A percentile compares a stretch with the other conserved stretches of the same genome.
Conservation (phyloP, 2,888 invertebrate genomes). For the Liopterus haemorrhoidalis region DNA sequence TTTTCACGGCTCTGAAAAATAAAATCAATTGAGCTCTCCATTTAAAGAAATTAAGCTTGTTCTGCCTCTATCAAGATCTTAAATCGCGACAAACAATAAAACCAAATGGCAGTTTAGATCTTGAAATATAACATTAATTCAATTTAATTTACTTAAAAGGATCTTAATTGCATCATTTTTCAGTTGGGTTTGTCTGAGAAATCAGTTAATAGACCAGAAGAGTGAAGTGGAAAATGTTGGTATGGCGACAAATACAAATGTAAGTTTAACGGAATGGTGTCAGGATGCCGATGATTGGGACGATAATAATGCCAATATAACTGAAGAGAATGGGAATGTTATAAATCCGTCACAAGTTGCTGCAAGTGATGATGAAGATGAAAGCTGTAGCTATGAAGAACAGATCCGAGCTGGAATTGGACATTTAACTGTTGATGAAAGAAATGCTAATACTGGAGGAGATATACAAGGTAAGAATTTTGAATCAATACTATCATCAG, state of each 20-base stretch:
- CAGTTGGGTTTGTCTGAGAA: conserved; percentile 73
- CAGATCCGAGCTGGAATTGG: conserved; percentile 52
- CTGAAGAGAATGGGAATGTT: conserved; percentile 70
- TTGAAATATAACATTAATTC: no score
- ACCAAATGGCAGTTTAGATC: no score
- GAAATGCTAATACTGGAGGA: conserved; percentile 50
- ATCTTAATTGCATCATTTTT: no score
- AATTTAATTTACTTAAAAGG: no score
- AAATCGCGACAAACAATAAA: no score
- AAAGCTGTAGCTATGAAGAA: conserved; percentile 47
- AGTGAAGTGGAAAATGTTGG: conserved; percentile 27
- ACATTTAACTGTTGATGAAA: conserved; percentile 51
- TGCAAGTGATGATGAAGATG: conserved; percentile 41
- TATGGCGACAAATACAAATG: conserved; percentile 30
- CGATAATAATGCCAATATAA: conserved; percentile 47
- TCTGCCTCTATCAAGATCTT: no score
- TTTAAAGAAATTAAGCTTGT: no score
- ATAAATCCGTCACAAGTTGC: conserved; percentile 46
- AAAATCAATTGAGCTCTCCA: no score
- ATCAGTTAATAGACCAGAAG: conserved; percentile 58
- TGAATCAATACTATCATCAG: background rate
- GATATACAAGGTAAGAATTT: conserved; percentile 41
- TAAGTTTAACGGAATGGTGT: conserved; percentile 57
- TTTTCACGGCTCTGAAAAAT: no score
- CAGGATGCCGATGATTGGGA: conserved; percentile 59